Evolutionary conservation across 1,140 invertebrate species (phyloP), one percentile per base, ranked within the genome.

Genomic region (Drusus annulatus): DNA sequence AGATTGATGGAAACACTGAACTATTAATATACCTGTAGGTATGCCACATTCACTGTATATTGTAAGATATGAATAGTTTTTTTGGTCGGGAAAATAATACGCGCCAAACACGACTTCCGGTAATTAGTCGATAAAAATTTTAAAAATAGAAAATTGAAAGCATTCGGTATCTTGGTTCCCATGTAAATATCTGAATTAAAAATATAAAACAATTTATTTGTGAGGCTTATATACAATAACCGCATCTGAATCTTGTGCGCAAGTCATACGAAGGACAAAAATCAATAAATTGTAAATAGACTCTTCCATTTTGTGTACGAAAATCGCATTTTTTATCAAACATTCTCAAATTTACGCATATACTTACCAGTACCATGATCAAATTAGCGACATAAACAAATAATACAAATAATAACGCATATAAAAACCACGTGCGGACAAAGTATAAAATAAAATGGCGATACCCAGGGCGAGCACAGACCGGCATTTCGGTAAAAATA

Each of bases 381-480:
- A 15, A 69, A 74, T n/a, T 58, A 16, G 13, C 17, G 23, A 81
- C 28, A 63, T 69, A 69, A 69, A 69, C 65, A 69, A 69, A 50
- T 45, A 69, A 69, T 69, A 69, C 19, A 69, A n/a, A 69, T 69
- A 50, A 69, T 17, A 69, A 45, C 65, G 45, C 65, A 69, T 69
- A 69, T 69, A 69, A 69, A 23, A 60, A 78, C 69, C 77, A 79
- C 73, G 79, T 69, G 79, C 54, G 54, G 68, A 77, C 15, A 62
- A 56, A 58, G 50, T 54, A 80, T 51, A 13, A 75, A 51, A 74
- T 65, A 79, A 75, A 73, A 75, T 73, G 78, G 68, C 68, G 71
- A 52, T 73, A n/a, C 21, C 63, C 17, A 36, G 10, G 19, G 15
- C 17, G 54, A 50, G 36, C 75, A 31, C n/a, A 28, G 50, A 21